These are phyloP conservation scores for Leucoraja erinaceus DNA, from an alignment of 2,113 vertebrate genomes.

Conservation along the genomic window DNA sequence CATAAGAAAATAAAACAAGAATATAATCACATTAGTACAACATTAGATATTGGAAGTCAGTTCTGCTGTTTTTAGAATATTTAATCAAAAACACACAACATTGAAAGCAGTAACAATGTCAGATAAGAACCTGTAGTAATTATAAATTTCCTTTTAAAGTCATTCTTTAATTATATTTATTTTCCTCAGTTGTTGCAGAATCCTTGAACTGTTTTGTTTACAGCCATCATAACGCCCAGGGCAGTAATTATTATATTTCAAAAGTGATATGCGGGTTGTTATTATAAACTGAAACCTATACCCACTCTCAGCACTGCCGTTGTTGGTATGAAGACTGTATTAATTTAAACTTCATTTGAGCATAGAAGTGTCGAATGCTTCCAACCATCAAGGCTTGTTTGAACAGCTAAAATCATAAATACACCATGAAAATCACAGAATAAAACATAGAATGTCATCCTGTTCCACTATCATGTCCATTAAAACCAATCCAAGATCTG, in stretches of 20 bases:
- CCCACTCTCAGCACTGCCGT: not conserved
- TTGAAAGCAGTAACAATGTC: not conserved
- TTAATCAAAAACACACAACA: not conserved
- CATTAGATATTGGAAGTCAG: not conserved
- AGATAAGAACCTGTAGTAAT: not conserved
- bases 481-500: not conserved
- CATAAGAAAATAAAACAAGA: not conserved
- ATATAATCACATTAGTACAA: not conserved
- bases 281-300: not conserved
- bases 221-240: not conserved
- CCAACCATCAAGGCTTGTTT: not conserved
- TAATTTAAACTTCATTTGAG: not conserved
- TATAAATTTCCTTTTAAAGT: not conserved
- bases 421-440: not conserved
- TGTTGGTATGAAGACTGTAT: not conserved
- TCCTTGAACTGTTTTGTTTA: conserved; percentile 17
- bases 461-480: not conserved
- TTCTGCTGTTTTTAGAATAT: not conserved
- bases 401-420: not conserved
- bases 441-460: not conserved
- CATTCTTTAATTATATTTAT: not conserved
- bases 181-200: not conserved
- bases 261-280: not conserved
- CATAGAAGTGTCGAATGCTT: not conserved
- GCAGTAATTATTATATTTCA: not conserved